Evolutionary conservation across 2,888 invertebrate genomes (phyloP).

Genomic region (Nowickia ferox): DNA sequence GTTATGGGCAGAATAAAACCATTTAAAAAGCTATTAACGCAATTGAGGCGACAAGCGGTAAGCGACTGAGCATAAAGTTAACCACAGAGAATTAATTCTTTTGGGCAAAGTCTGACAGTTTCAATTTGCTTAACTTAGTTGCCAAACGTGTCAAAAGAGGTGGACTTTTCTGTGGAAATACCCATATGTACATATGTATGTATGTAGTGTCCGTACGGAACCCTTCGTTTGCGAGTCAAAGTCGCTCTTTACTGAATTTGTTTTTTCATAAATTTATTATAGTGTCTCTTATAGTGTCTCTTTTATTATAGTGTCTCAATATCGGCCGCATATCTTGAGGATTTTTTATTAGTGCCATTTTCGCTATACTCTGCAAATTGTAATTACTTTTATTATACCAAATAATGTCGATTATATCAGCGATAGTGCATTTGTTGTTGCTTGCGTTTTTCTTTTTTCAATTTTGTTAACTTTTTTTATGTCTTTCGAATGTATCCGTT

Average conservation of each 20-base stretch:
- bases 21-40: not conserved
- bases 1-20: not conserved
- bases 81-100: not conserved
- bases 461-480: constrained; percentile 13
- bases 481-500: constrained; percentile 33
- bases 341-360: not conserved
- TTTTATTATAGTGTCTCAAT: no score
- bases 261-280: no score
- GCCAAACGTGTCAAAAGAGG: no score
- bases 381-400: constrained; percentile 11
- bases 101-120: not conserved
- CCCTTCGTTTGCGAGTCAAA: no score
- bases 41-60: constrained; percentile 13
- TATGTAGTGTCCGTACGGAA: no score
- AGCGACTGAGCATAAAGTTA: not conserved
- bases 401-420: constrained; percentile 20
- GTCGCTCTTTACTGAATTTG: no score
- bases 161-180: no score
- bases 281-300: no score
- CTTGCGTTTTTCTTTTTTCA: not conserved
- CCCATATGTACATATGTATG: no score
- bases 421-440: constrained; percentile 1
- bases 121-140: no score
- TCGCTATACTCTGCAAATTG: not conserved
- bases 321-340: no score